Evolutionary conservation across 2,113 vertebrate species (phyloP).

Genomic region (Catagonus wagneri): DNA sequence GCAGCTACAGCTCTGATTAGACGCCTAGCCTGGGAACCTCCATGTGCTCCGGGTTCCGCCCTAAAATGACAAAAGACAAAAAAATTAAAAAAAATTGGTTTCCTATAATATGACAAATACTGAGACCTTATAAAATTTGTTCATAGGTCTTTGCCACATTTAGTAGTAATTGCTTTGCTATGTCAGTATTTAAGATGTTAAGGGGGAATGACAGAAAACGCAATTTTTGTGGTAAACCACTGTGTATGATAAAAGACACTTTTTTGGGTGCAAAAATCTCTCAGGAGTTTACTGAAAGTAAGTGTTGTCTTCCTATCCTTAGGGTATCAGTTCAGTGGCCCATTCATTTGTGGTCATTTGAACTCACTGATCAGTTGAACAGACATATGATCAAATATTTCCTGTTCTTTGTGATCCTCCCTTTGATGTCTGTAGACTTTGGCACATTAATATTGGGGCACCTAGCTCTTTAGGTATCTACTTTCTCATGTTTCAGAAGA

Average conservation of each 20-base stretch:
- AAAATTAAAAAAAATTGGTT: conserved; percentile 34
- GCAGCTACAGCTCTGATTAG: too few relatives aligned
- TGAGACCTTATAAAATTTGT: background rate
- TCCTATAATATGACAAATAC: background rate
- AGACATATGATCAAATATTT: background rate
- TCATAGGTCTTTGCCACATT: background rate
- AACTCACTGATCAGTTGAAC: background rate
- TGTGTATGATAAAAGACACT: background rate
- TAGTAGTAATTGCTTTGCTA: background rate
- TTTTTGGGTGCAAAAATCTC: background rate
- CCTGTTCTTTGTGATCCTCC: background rate
- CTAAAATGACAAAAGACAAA: too few relatives aligned
- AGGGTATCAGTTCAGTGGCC: background rate
- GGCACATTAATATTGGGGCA: background rate
- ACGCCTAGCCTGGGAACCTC: too few relatives aligned
- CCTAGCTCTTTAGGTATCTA: background rate
- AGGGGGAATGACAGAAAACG: background rate
- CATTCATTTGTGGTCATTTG: background rate
- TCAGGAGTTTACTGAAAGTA: background rate
- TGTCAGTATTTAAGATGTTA: conserved; percentile 29
- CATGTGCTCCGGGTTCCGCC: too few relatives aligned
- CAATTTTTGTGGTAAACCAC: background rate
- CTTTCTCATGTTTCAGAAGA: conserved; percentile 4
- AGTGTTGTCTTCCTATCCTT: background rate
- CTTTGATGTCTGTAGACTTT: background rate